Conservation (phyloP, 2,888 invertebrate species). For the Saturnia pavonia region DNA sequence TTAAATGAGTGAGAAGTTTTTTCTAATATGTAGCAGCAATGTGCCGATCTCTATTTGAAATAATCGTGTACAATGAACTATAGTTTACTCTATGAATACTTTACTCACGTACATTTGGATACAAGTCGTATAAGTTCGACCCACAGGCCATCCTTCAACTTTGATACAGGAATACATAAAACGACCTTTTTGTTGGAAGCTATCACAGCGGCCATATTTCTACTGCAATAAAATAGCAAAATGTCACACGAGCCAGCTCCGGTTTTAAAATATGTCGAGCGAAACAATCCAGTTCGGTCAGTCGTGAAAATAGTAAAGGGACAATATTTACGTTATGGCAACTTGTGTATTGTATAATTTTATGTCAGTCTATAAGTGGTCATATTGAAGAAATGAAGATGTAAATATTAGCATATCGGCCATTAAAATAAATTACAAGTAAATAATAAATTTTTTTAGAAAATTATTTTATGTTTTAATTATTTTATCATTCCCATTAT, state of each 20-base stretch:
- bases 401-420: too few species aligned
- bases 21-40: too few species aligned
- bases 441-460: too few species aligned
- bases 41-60: too few species aligned
- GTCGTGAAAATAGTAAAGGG: neutral
- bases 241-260: slow-evolving; percentile 25
- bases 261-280: slow-evolving; percentile 30
- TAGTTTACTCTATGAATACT: neutral
- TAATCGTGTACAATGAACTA: too few species aligned
- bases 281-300: slow-evolving; percentile 21
- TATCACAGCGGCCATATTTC: slow-evolving; percentile 21
- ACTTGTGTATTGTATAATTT: neutral
- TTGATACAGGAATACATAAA: slow-evolving; percentile 20
- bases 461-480: too few species aligned
- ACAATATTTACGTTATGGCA: neutral
- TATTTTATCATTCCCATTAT: too few species aligned
- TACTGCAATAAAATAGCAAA: slow-evolving; percentile 28
- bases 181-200: slow-evolving; percentile 19
- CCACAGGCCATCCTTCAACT: slow-evolving; percentile 15
- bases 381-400: too few species aligned
- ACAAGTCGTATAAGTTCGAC: slow-evolving; percentile 17
- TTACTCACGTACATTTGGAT: neutral
- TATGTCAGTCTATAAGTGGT: neutral
- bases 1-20: too few species aligned
- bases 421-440: too few species aligned